Conservation (phyloP, 2,113 vertebrate species). For the Cyprinodon tularosa region DNA sequence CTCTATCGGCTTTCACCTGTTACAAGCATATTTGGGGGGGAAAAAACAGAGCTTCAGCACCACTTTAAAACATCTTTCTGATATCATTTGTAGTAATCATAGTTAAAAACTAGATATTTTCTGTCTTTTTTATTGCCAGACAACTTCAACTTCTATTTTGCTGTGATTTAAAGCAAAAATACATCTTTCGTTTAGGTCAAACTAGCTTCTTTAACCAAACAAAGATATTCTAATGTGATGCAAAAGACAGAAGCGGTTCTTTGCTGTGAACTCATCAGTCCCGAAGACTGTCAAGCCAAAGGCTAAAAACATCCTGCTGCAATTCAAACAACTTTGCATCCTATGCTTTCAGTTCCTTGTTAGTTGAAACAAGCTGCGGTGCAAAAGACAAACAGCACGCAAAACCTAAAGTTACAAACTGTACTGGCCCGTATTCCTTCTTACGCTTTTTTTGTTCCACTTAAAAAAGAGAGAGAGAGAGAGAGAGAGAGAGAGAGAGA, state of each 20-base stretch:
- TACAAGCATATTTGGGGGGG: neutral
- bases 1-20: constrained; percentile 44
- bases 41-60: neutral
- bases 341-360: neutral
- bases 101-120: neutral
- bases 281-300: constrained; percentile 20
- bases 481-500: no score
- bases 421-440: constrained; percentile 1
- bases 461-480: constrained; percentile 9
- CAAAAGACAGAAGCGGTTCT: neutral
- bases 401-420: constrained; percentile 16
- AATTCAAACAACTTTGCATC: neutral
- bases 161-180: no score
- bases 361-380: neutral
- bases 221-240: neutral
- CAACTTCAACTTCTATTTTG: no score
- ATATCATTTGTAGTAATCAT: neutral
- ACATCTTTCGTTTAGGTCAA: no score
- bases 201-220: neutral
- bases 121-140: neutral
- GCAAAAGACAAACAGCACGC: neutral
- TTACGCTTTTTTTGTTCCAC: neutral
- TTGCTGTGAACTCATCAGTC: constrained; percentile 14
- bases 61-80: neutral
- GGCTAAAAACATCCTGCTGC: constrained; percentile 7